phyloP scores from a whole-genome alignment of 2,888 invertebrate genomes.

The Apocheima hispidaria region DNA sequence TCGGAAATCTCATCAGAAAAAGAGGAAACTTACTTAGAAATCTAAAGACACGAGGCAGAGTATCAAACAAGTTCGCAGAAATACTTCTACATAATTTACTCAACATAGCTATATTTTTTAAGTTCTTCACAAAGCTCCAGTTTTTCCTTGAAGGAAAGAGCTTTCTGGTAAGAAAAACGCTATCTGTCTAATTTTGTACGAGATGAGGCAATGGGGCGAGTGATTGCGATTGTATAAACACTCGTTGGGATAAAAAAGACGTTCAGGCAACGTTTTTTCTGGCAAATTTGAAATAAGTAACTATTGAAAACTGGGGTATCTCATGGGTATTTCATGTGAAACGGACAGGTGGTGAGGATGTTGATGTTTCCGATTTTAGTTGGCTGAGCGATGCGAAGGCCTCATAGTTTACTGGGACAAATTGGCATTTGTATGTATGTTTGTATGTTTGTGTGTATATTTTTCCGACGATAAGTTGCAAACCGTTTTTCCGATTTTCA shows the following conservation, averaged over 20 bases:
- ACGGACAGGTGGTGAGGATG: no score
- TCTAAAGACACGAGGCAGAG: neutral
- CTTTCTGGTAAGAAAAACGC: conserved; percentile 5
- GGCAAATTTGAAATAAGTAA: neutral
- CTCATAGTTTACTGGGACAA: no score
- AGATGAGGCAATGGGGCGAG: conserved; percentile 27
- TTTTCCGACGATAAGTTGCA: no score
- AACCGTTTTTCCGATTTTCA: no score
- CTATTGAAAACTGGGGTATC: no score
- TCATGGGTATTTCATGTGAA: no score
- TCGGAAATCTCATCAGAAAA: no score
- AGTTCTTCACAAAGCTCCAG: neutral
- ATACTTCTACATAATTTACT: neutral
- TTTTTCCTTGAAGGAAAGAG: conserved; percentile 2
- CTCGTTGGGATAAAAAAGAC: conserved; percentile 30
- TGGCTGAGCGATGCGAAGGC: no score
- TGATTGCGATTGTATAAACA: conserved; percentile 36
- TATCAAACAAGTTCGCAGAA: neutral
- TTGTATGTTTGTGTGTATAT: no score
- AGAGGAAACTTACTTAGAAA: no score
- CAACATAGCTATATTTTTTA: neutral
- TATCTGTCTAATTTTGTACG: conserved; percentile 23
- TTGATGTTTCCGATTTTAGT: no score
- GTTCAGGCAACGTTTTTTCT: conserved; percentile 18
- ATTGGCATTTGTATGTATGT: no score